phyloP scores from a whole-genome alignment of 2,797 vertebrate genomes.

The Sebastes trivittatus region DNA sequence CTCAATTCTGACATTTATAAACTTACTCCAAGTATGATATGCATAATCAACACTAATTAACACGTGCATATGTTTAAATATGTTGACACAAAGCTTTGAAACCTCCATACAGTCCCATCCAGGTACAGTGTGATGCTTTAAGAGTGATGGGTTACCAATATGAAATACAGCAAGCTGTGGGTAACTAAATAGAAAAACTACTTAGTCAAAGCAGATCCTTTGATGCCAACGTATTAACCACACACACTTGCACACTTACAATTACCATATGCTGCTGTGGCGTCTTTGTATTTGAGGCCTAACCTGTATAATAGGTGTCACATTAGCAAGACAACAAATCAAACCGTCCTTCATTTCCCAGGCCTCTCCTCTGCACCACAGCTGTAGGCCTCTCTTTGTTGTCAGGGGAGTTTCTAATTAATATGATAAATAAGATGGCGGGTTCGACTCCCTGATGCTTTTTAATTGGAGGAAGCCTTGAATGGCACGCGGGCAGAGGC shows the following conservation, averaged over 20 bases:
- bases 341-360: slow-evolving; percentile 90
- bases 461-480: slow-evolving; percentile 85
- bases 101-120: neutral
- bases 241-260: slow-evolving; percentile 16
- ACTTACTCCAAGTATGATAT: too few species aligned
- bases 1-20: neutral
- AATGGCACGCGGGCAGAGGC: slow-evolving; percentile 71
- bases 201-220: slow-evolving; percentile 10
- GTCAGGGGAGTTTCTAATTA: slow-evolving; percentile 99
- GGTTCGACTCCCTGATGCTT: slow-evolving; percentile 79
- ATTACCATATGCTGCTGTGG: slow-evolving; percentile 93
- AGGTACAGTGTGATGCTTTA: neutral
- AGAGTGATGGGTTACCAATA: slow-evolving; percentile 9
- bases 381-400: slow-evolving; percentile 91
- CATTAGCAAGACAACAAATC: slow-evolving; percentile 98
- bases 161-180: slow-evolving; percentile 10
- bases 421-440: slow-evolving; percentile 99
- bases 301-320: slow-evolving; percentile 99
- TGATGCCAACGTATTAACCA: neutral
- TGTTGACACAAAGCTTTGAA: neutral
- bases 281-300: slow-evolving; percentile 89
- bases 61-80: too few species aligned
- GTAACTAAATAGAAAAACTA: neutral
- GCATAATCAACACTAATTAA: neutral
- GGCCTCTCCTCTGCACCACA: slow-evolving; percentile 93